Percentiles rank a stretch among this genome's conserved stretches.
Conservation (phyloP, 2,888 invertebrate species). For the Melinaea menophilus region DNA sequence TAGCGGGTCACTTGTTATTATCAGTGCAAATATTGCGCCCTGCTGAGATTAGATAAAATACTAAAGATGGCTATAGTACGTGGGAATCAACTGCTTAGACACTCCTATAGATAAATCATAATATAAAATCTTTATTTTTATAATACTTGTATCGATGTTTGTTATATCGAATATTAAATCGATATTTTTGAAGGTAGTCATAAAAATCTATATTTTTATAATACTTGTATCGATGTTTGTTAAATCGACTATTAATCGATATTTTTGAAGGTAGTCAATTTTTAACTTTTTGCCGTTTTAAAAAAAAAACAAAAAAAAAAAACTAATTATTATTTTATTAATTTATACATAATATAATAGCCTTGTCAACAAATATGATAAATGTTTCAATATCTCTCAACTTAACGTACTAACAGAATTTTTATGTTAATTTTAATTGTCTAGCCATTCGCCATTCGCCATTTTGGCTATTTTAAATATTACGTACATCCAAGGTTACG, state of each 20-base stretch:
- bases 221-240: no score
- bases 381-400: neutral
- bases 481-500: conserved; percentile 1
- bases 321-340: no score
- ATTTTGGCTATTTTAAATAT: conserved; percentile 16
- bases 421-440: conserved; percentile 18
- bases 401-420: conserved; percentile 1
- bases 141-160: neutral
- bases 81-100: conserved; percentile 49
- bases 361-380: no score
- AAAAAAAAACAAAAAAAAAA: no score
- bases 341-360: no score
- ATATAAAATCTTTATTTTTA: neutral
- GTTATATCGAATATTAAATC: no score
- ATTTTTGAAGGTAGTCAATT: no score
- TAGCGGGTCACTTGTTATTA: conserved; percentile 67
- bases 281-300: no score
- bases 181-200: no score
- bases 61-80: conserved; percentile 53
- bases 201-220: no score
- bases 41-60: conserved; percentile 69
- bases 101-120: conserved; percentile 12
- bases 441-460: conserved; percentile 3
- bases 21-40: conserved; percentile 74
- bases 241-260: no score